A percentile compares a stretch with the other conserved stretches of the same genome.
phyloP scores from a whole-genome alignment of 2,797 vertebrate species.

The Oreortyx pictus region DNA sequence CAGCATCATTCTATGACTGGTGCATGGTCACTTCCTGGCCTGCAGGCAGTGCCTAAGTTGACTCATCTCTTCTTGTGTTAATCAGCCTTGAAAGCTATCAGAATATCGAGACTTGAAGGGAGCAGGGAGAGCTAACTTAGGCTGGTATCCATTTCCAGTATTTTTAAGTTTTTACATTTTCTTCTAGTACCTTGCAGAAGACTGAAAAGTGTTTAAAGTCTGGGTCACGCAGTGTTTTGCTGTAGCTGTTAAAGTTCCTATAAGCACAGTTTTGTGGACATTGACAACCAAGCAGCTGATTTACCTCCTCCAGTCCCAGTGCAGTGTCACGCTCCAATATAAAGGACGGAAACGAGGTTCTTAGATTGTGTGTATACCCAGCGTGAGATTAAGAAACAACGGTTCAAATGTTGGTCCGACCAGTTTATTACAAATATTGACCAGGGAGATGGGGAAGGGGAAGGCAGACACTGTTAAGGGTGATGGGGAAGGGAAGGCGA shows the following conservation, averaged over 20 bases:
- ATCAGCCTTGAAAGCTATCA: background rate
- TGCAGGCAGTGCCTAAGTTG: background rate
- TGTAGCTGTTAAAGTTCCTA: background rate
- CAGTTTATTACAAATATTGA: no score
- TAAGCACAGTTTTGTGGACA: background rate
- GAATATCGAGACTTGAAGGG: background rate
- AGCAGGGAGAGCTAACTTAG: background rate
- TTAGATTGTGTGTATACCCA: no score
- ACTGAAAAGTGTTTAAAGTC: background rate
- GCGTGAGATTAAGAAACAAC: no score
- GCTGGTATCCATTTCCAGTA: background rate
- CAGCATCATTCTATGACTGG: background rate
- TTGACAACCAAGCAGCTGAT: background rate
- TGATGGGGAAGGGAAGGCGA: no score
- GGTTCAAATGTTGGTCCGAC: no score
- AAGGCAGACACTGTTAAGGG: no score
- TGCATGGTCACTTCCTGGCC: background rate
- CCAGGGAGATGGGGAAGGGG: no score
- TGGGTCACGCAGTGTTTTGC: background rate
- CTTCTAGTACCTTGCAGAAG: background rate
- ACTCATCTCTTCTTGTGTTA: background rate
- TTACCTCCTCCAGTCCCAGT: background rate
- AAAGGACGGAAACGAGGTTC: no score
- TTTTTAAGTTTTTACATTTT: background rate
- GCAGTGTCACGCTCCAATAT: no score